Evolutionary conservation across 2,113 vertebrate genomes (phyloP), one percentile per base, ranked within the genome.

Genomic region (Osmerus eperlanus): DNA sequence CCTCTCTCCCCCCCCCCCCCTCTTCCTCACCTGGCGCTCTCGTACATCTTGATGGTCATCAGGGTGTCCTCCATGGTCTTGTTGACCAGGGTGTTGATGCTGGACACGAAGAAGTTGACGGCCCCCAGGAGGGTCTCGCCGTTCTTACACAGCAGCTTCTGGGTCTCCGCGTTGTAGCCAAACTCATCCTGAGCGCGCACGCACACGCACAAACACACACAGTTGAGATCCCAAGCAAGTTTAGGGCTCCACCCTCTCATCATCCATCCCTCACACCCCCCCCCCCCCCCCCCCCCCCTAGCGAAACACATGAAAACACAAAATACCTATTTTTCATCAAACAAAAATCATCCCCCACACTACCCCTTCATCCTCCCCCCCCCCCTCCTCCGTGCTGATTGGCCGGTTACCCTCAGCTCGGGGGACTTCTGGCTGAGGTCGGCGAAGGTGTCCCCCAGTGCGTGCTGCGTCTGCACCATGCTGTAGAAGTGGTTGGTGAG

Each of bases 381-480:
- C 36, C 6, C 36, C 8, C 36, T 8, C 36, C 36, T 9, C 36
- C 36, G 29, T 55, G 16, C 54, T 18, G 54, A 21, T 15, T 11
- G 2, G 13, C 2, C 25, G 7, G 71, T 76, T 58, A 97, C 96
- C 93, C 97, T 93, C 29, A 99, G 94, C 84, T 99, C 97, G 0
- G 97, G 97, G 9, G 97, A 98, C 80, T 99, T 99, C 93, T 98
- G 97, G 90, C 97, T 98, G 89, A 99, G 97, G 89, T 99, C 97
- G 0, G 97, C 94, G 54, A 99, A 98, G 84, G 95, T 94, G 12
- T 99, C 97, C 0, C 95, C 97, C 74, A 99, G 93, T 1, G 96
- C 93, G 0, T 96, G 94, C 92, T 99, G 97, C 0, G 97, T 99
- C 93, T 99, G 97, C 76, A 98, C 94, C 85, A 99, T 94, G 93